A percentile compares a stretch with the other conserved stretches of the same genome.
Evolutionary conservation across 2,797 vertebrate species (phyloP).

Genomic region (Stomatorhinus walkeri): DNA sequence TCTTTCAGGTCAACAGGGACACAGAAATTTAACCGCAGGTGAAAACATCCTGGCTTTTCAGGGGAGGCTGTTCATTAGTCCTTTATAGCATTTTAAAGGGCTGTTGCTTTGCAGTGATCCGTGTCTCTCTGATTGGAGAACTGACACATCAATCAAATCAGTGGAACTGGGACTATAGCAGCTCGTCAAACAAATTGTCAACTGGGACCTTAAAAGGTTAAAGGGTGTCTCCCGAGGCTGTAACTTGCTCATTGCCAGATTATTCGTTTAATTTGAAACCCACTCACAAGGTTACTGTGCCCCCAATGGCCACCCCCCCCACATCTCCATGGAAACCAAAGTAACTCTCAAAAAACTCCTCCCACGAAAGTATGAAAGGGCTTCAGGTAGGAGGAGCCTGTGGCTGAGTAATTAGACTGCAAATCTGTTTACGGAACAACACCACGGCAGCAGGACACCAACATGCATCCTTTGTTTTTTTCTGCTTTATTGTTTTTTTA

Average conservation of each 20-base stretch:
- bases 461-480: neutral
- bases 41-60: neutral
- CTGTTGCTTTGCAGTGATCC: neutral
- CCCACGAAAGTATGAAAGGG: constrained; percentile 47
- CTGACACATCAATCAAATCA: neutral
- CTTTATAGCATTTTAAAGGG: neutral
- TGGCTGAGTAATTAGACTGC: neutral
- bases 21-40: neutral
- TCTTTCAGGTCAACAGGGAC: neutral
- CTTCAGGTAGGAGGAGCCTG: constrained; percentile 8
- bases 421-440: neutral
- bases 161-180: neutral
- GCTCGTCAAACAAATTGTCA: neutral
- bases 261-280: neutral
- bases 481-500: neutral
- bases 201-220: neutral
- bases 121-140: neutral
- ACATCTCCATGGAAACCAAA: constrained; percentile 5
- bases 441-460: neutral
- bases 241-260: neutral
- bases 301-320: neutral
- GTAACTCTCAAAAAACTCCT: constrained; percentile 24
- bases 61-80: neutral
- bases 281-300: neutral
- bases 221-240: neutral